Evolutionary conservation across 2,888 invertebrate genomes (phyloP).

Genomic region (Agrotis exclamationis): DNA sequence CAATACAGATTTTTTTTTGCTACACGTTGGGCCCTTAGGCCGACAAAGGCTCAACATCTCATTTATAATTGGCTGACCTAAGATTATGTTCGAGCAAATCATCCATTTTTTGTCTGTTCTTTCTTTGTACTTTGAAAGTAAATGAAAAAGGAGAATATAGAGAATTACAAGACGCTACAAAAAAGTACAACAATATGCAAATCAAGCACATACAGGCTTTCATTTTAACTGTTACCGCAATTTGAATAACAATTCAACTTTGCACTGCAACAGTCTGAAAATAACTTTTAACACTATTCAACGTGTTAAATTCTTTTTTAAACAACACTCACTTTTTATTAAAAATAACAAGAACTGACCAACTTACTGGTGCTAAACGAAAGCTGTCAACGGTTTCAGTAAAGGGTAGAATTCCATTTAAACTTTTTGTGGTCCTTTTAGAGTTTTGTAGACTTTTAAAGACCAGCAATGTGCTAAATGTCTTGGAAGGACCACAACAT

Average conservation of each 20-base stretch:
- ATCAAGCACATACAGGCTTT: not conserved
- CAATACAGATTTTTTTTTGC: not conserved
- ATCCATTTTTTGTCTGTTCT: not conserved
- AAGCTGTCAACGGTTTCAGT: not conserved
- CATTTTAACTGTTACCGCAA: constrained; percentile 11
- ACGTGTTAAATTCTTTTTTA: constrained; percentile 23
- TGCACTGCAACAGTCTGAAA: constrained; percentile 4
- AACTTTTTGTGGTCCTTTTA: constrained; percentile 21
- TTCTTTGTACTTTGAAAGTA: not conserved
- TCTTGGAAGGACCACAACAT: constrained; percentile 2
- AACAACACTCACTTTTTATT: constrained; percentile 3
- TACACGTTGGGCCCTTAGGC: constrained; percentile 11
- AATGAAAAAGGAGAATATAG: constrained; percentile 6
- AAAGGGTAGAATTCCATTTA: constrained; percentile 9
- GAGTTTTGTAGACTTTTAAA: constrained; percentile 4
- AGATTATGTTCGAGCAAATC: not conserved
- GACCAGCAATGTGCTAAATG: constrained; percentile 11
- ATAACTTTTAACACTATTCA: constrained; percentile 29
- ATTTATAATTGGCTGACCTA: constrained; percentile 27
- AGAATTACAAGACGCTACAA: constrained; percentile 1
- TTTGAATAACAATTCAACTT: constrained; percentile 34
- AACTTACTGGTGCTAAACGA: constrained; percentile 15
- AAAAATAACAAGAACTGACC: constrained; percentile 5
- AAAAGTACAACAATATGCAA: not conserved
- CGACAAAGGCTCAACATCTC: not conserved